Conservation (phyloP, 2,113 vertebrate species). For the Eolophus roseicapilla region DNA sequence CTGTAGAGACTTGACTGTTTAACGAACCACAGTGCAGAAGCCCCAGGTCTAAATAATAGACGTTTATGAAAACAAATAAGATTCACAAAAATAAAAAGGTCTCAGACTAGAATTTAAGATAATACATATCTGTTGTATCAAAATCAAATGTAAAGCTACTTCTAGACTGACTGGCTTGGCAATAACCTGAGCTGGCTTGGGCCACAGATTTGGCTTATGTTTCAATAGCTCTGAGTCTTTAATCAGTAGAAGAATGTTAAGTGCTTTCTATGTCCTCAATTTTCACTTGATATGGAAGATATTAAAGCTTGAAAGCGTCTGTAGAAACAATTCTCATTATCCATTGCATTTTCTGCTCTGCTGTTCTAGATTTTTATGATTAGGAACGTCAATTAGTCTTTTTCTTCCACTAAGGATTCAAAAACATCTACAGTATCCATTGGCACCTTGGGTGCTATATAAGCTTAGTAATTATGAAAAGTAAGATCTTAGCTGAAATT, state of each 20-base stretch:
- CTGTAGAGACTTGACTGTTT: background rate
- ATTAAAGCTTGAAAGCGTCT: background rate
- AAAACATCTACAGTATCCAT: background rate
- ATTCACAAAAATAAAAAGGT: background rate
- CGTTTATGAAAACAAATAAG: background rate
- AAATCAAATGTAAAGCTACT: background rate
- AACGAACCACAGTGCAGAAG: background rate
- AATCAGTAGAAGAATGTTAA: background rate
- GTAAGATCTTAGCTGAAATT: background rate
- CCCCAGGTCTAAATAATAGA: background rate
- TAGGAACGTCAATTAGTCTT: background rate
- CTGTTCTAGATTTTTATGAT: background rate
- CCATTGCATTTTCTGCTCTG: background rate
- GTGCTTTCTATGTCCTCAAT: background rate
- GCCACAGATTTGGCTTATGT: background rate
- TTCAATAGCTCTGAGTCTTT: background rate
- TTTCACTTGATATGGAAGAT: background rate
- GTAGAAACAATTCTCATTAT: background rate
- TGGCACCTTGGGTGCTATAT: background rate
- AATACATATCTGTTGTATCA: background rate
- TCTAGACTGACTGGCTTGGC: background rate
- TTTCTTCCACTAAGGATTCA: background rate
- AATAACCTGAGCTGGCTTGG: background rate
- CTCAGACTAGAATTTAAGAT: background rate
- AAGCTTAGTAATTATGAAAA: background rate